Conservation (phyloP, 2,797 vertebrate genomes). For the Spinus pinus region DNA sequence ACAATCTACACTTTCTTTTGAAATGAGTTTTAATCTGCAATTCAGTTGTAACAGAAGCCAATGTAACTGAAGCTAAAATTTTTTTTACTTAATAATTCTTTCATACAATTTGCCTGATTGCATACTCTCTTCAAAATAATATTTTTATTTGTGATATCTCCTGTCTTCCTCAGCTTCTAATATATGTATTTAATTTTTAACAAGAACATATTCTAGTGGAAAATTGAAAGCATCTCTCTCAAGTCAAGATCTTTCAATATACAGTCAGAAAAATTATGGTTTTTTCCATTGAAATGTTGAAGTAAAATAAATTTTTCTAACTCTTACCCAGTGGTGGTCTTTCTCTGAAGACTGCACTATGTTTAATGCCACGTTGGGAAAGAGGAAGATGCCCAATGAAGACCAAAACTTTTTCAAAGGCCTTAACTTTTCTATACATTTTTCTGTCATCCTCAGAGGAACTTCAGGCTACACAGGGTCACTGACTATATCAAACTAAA, state of each 20-base stretch:
- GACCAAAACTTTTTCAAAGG: background rate
- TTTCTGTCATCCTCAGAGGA: background rate
- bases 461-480: background rate
- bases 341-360: background rate
- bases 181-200: background rate
- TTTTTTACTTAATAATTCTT: background rate
- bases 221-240: background rate
- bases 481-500: background rate
- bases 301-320: background rate
- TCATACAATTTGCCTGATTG: background rate
- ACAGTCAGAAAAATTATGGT: background rate
- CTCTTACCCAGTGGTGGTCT: background rate
- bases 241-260: background rate
- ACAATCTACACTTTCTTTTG: background rate
- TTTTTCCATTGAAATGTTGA: background rate
- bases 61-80: background rate
- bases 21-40: background rate
- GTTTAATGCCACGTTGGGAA: background rate
- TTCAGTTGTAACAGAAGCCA: background rate
- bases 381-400: background rate
- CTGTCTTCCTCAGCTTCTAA: background rate
- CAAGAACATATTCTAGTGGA: background rate
- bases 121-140: background rate
- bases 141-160: background rate
- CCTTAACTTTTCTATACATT: background rate